Percentiles rank a stretch among this genome's conserved stretches.
phyloP scores from a whole-genome alignment of 2,797 vertebrate species.

The Alectoris magna region DNA sequence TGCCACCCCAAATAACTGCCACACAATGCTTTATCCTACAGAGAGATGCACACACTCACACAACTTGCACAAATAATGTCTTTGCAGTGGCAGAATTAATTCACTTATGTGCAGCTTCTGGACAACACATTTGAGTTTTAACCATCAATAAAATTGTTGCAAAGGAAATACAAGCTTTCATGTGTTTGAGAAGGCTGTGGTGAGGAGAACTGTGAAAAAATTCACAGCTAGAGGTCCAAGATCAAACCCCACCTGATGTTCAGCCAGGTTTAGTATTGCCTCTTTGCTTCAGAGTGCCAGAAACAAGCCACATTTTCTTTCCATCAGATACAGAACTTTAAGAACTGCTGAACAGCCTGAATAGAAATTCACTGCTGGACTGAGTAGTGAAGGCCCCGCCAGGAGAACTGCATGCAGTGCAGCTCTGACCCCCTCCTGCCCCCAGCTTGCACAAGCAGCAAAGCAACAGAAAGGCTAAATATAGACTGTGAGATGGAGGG shows the following conservation, averaged over 20 bases:
- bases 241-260: background rate
- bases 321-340: background rate
- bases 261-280: background rate
- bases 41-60: background rate
- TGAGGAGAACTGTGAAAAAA: background rate
- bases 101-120: background rate
- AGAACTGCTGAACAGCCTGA: background rate
- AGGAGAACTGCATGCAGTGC: background rate
- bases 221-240: background rate
- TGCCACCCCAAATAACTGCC: background rate
- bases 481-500: background rate
- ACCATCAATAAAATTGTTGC: background rate
- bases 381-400: background rate
- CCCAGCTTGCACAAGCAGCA: background rate
- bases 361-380: background rate
- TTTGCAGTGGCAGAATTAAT: background rate
- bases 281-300: background rate
- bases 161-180: background rate
- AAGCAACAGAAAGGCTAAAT: background rate
- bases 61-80: background rate
- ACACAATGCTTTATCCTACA: background rate
- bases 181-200: background rate
- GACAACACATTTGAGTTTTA: background rate
- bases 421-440: fast-evolving
- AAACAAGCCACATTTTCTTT: background rate